phyloP scores from a whole-genome alignment of 2,113 vertebrate genomes.

The Microcebus lehilahytsara region DNA sequence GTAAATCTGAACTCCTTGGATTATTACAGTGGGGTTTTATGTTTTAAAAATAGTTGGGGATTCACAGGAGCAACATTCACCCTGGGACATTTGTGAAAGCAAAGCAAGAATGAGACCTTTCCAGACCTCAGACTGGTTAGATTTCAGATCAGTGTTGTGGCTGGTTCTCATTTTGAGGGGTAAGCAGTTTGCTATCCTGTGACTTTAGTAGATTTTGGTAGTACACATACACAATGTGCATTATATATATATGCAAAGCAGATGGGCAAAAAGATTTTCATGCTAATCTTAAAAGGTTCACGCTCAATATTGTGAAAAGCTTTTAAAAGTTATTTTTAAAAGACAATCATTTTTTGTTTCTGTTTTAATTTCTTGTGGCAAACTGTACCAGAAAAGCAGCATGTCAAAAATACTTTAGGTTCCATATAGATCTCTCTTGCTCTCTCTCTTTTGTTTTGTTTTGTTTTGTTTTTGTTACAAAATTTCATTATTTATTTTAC shows the following conservation, averaged over 20 bases:
- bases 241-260: not conserved
- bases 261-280: constrained; percentile 54
- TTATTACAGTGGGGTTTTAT: constrained; percentile 45
- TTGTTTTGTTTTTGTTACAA: constrained; percentile 79
- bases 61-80: constrained; percentile 71
- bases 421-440: constrained; percentile 65
- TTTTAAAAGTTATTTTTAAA: constrained; percentile 79
- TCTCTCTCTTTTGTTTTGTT: not conserved
- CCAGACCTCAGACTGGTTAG: constrained; percentile 28
- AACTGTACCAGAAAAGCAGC: constrained; percentile 79
- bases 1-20: constrained; percentile 51
- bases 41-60: constrained; percentile 58
- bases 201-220: not conserved
- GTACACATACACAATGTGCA: not conserved
- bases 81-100: constrained; percentile 49
- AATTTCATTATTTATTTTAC: constrained; percentile 83
- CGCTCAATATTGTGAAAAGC: constrained; percentile 68
- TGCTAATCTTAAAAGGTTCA: constrained; percentile 65
- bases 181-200: not conserved
- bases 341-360: constrained; percentile 85
- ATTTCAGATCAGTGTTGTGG: constrained; percentile 56
- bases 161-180: not conserved
- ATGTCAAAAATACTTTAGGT: constrained; percentile 82
- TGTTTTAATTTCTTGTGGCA: constrained; percentile 80
- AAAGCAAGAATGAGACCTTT: constrained; percentile 51